Conservation (phyloP, 2,113 vertebrate genomes). For the Gallinago jamesoni region DNA sequence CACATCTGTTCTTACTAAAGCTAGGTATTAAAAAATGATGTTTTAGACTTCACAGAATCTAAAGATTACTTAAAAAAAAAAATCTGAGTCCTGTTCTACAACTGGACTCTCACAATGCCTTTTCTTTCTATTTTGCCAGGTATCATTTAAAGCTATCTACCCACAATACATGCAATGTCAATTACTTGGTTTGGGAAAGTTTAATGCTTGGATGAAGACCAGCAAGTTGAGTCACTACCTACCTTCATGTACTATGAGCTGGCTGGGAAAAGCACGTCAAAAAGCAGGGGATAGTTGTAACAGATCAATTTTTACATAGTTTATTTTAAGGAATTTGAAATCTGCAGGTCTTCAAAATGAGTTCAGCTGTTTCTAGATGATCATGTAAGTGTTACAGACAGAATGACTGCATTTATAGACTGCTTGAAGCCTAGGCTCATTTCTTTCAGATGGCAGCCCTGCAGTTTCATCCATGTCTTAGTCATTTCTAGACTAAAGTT, state of each 20-base stretch:
- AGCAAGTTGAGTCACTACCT: background rate
- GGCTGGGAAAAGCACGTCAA: background rate
- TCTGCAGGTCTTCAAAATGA: background rate
- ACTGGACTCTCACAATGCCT: background rate
- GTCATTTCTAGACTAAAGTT: background rate
- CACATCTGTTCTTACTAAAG: background rate
- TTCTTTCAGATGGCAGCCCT: background rate
- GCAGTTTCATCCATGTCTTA: background rate
- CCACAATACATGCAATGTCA: background rate
- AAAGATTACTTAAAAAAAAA: background rate
- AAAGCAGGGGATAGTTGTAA: background rate
- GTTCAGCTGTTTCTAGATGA: background rate
- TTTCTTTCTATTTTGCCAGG: background rate
- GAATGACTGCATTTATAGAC: background rate
- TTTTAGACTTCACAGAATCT: background rate
- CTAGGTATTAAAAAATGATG: background rate
- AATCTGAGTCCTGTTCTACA: background rate
- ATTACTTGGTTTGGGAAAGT: background rate
- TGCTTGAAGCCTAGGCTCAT: background rate
- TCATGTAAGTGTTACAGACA: background rate
- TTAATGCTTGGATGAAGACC: background rate
- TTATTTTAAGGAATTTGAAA: background rate
- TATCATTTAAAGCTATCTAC: background rate
- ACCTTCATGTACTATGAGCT: background rate
- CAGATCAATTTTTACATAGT: background rate